Base-by-base conservation (phyloP, 1,140 invertebrate species). In the Stegodyphus mimosarum region DNA sequence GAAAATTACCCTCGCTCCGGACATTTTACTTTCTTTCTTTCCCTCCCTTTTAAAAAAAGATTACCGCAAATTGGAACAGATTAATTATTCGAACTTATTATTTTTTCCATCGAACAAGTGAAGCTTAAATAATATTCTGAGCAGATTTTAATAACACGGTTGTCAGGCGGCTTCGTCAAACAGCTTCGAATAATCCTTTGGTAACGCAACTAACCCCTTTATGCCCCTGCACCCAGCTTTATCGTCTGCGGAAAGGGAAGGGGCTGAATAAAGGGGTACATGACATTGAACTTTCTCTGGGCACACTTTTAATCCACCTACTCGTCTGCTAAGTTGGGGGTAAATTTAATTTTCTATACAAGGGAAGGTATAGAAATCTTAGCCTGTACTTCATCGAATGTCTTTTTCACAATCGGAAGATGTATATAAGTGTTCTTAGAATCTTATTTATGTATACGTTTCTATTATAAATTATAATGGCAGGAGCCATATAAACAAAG, bases 81-180 rank as follows among this genome's bases (percentile, higher is more conserved):
- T 49, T 70, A 70, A 70, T 70, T 70, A 70, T 70, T 70, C 33
- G 69, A 49, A 3, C 48, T 70, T 49, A 70, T 7, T 33, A 33
- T 33, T 33, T 33, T 33, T 33, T 33, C 50, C 48, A 15, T 15
- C 48, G 33, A 2, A 13, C 4, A 70, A 49, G 48, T 10, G 6
- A 49, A 15, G 33, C 49, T 70, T 70, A 49, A 70, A 49, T 49
- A 13, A 33, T 49, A 6, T 70, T 70, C 69, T 10, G 50, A 48
- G n/a, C 13, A 74, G 53, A 74, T 74, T 74, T 74, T 74, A 74
- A 74, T 74, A 74, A 74, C 72, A 18, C 7, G 53, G 9, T 13
- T 48, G 18, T 6, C 17, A 70, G 48, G 70, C 72, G 72, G 72
- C 53, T 7, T 33, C 72, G 72, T 74, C 72, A 74, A 55, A 74